Conservation (phyloP, 2,113 vertebrate species). For the Shinisaurus crocodilurus region DNA sequence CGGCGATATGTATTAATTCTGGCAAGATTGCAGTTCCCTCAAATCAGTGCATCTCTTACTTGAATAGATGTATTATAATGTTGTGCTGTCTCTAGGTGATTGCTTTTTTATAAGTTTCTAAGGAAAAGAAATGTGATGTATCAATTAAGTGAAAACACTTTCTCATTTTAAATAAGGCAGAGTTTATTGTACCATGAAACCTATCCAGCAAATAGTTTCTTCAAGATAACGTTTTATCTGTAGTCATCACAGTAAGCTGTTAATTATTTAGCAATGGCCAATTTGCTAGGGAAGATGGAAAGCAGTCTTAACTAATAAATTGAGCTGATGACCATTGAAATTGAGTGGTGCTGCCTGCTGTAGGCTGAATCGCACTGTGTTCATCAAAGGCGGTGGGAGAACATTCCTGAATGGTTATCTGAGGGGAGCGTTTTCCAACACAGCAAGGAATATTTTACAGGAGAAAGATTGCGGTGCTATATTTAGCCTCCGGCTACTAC, state of each 20-base stretch:
- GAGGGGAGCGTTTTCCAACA: constrained; percentile 50
- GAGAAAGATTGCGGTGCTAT: constrained; percentile 72
- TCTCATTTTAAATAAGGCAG: neutral
- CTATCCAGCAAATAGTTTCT: constrained; percentile 20
- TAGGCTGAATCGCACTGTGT: neutral
- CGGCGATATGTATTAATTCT: neutral
- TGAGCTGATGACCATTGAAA: neutral
- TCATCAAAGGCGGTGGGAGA: neutral
- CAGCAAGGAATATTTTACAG: constrained; percentile 62
- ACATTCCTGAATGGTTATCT: constrained; percentile 40
- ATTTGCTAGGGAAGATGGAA: constrained; percentile 8
- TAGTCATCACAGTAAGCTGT: neutral
- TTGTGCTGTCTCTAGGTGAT: neutral
- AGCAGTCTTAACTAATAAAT: neutral
- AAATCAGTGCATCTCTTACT: neutral
- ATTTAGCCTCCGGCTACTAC: constrained; percentile 70
- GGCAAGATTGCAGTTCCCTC: neutral
- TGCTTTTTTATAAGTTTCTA: neutral
- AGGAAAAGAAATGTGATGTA: neutral
- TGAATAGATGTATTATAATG: constrained; percentile 22
- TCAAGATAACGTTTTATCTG: neutral
- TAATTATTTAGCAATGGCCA: neutral
- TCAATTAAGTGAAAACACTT: neutral
- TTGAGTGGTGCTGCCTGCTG: neutral
- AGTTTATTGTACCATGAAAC: neutral